phyloP scores from a whole-genome alignment of 2,797 vertebrate genomes.

The Brachyrhaphis roseni region DNA sequence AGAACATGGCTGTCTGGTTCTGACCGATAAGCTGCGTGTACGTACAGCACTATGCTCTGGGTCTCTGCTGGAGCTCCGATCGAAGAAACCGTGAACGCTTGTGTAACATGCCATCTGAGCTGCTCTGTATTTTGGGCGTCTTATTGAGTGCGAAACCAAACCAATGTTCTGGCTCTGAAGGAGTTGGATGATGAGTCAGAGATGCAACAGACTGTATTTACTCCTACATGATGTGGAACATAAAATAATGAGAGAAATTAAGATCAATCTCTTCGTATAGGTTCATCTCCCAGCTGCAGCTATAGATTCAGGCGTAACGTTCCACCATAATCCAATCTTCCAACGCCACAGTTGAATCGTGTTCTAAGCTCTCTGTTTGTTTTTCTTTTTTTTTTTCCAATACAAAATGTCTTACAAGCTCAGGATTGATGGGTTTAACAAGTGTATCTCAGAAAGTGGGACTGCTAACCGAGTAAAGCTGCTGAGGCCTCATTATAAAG shows the following conservation, averaged over 20 bases:
- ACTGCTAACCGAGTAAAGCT: constrained; percentile 36
- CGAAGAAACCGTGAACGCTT: constrained; percentile 37
- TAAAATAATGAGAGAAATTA: constrained; percentile 20
- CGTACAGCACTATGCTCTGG: background rate
- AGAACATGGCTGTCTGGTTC: constrained; percentile 9
- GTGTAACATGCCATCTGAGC: constrained; percentile 53
- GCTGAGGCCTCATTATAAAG: constrained; percentile 28
- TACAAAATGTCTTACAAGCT: constrained; percentile 25
- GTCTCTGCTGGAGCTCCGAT: constrained; percentile 7
- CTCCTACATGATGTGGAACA: constrained; percentile 55
- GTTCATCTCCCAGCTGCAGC: constrained; percentile 3
- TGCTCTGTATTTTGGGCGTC: constrained; percentile 20
- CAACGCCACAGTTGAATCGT: constrained; percentile 4
- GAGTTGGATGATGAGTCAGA: constrained; percentile 60
- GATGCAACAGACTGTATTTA: constrained; percentile 57
- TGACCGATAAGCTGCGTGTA: constrained; percentile 5
- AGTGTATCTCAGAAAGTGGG: constrained; percentile 41
- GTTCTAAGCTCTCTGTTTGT: constrained; percentile 16
- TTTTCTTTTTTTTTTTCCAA: constrained; percentile 24
- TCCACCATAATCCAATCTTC: background rate
- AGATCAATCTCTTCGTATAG: constrained; percentile 1
- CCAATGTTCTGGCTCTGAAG: constrained; percentile 23
- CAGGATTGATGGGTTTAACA: constrained; percentile 41
- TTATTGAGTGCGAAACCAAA: constrained; percentile 54
- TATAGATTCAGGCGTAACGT: background rate